Base-by-base conservation (phyloP, 2,113 vertebrate genomes). In the Cebus imitator region DNA sequence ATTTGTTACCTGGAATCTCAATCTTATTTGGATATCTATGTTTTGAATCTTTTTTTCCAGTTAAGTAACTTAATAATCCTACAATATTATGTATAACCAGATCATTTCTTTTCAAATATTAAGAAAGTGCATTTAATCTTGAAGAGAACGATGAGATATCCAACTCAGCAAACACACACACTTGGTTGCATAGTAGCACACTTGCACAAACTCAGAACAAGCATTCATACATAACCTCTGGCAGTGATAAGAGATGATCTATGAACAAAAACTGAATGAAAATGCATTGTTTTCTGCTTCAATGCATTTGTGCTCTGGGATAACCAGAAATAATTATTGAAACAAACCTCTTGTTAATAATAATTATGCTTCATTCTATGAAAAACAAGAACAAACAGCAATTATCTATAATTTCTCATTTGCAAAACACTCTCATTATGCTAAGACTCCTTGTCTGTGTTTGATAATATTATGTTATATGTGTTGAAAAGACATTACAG, bases 301-400 rank as follows among this genome's bases (percentile, higher is more conserved):
- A 92, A 45, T 97, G 85, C 68, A 81, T 96, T 95, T 97, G 97
- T 97, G 94, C 96, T 94, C 87, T 97, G 93, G 91, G 97, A 98
- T 94, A 98, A 96, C 6, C 1, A 97, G 97, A 96, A 97, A 98
- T 97, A 96, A 96, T 96, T 98, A 97, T 97, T 97, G 94, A 97
- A 97, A 97, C 87, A 97, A 97, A 85, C 84, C 96, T 90, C 85
- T 97, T 98, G 95, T 96, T 98, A 97, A 96, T 97, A 98, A 98
- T 97, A 97, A 95, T 96, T 98, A 90, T 3, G 96, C 78, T 98
- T 40, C 21, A 5, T 98, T 90, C 52, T 97, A 50, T 88, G 97
- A 95, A 82, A 64, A 98, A 91, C 72, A 98, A 97, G 98, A 97
- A 0, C 52, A 98, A 98, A 97, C 93, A 98, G 94, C 50, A 97